These are phyloP conservation scores for Caiman crocodilus DNA, from an alignment of 2,797 vertebrate genomes.

Conservation along the genomic window DNA sequence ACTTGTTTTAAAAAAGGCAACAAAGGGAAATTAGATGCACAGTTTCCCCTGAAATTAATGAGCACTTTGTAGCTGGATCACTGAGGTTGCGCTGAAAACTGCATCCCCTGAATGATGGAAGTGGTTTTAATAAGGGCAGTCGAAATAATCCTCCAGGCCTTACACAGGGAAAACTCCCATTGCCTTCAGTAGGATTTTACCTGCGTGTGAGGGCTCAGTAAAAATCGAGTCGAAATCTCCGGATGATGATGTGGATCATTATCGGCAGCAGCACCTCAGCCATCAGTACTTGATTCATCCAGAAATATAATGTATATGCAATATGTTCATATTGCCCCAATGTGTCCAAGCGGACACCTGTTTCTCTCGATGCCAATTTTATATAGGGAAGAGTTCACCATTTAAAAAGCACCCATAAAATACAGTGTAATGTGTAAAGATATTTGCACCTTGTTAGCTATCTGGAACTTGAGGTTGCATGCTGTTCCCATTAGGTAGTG, in stretches of 20 bases:
- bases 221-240: background rate
- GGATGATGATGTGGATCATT: background rate
- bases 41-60: background rate
- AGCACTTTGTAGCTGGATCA: rapidly evolving
- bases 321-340: rapidly evolving
- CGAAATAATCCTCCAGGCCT: background rate
- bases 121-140: background rate
- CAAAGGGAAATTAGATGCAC: background rate
- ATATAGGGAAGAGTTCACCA: background rate
- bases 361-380: background rate
- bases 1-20: background rate
- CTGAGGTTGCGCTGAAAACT: rapidly evolving
- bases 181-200: background rate
- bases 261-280: rapidly evolving
- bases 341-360: background rate
- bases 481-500: background rate
- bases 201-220: rapidly evolving
- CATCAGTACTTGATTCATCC: background rate
- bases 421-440: background rate
- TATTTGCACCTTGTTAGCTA: background rate
- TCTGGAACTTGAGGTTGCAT: background rate
- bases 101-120: background rate
- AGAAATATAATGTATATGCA: background rate
- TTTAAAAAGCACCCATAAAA: background rate
- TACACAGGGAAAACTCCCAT: background rate